phyloP scores from a whole-genome alignment of 2,888 invertebrate genomes.

The Physocephala rufipes region DNA sequence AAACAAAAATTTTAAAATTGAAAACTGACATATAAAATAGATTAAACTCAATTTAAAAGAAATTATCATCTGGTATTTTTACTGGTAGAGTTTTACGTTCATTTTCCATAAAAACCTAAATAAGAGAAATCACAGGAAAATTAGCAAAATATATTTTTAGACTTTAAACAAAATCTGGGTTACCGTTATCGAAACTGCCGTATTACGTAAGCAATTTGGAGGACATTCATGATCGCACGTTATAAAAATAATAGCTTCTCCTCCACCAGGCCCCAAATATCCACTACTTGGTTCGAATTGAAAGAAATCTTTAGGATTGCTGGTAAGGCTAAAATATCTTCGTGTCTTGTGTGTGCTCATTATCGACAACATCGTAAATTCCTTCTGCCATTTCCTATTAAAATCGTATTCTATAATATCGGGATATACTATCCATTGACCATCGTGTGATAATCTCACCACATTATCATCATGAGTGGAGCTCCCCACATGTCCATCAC shows the following conservation, averaged over 20 bases:
- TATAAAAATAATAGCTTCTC: slow-evolving; percentile 51
- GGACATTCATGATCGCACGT: slow-evolving; percentile 37
- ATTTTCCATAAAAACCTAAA: slow-evolving; percentile 57
- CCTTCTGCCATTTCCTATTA: slow-evolving; percentile 34
- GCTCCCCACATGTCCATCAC: no score
- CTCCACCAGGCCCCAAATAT: slow-evolving; percentile 56
- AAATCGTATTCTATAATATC: slow-evolving; percentile 49
- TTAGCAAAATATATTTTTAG: not conserved
- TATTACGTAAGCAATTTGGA: slow-evolving; percentile 42
- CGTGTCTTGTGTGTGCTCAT: slow-evolving; percentile 54
- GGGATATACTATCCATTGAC: slow-evolving; percentile 57
- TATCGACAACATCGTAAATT: slow-evolving; percentile 45
- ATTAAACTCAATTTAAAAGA: slow-evolving; percentile 1
- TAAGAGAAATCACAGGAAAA: not conserved
- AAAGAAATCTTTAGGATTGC: slow-evolving; percentile 54
- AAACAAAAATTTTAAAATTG: slow-evolving; percentile 21
- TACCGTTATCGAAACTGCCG: slow-evolving; percentile 52
- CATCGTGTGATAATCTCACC: slow-evolving; percentile 32
- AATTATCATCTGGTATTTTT: slow-evolving; percentile 39
- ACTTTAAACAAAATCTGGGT: slow-evolving; percentile 26
- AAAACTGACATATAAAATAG: slow-evolving; percentile 22
- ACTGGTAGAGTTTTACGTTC: slow-evolving; percentile 62
- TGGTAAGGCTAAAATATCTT: slow-evolving; percentile 58
- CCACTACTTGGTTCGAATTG: slow-evolving; percentile 55
- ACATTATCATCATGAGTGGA: not conserved